Base-by-base conservation (phyloP, 2,888 invertebrate species). In the Pollenia labialis region DNA sequence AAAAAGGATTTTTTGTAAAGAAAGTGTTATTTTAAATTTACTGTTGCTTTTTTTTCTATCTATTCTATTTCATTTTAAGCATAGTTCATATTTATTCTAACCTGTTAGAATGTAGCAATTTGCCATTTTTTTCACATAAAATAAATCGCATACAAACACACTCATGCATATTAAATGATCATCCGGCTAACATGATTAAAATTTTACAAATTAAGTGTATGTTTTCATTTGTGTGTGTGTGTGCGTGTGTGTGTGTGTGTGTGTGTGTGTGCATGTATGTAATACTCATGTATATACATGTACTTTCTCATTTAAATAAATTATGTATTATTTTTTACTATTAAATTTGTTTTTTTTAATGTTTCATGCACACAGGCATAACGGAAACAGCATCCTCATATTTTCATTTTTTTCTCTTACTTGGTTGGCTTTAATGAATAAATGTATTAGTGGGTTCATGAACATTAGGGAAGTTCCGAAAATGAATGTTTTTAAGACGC, bases 271-370 rank as follows among this genome's bases (percentile, higher is more conserved):
- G 18, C 7, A 14, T 54, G 48, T 56, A 16, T 46, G 71, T 12
- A 23, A 0, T 4, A 32, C 0, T 42, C 9, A 46, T 10, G 46
- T 44, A 52, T n/a, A 52, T 23, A 6, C 32, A 32, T 6, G 6
- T 32, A 32, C 32, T 32, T 32, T 79, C 44, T 52, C 32, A 71
- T 80, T 14, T 83, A 76, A 62, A 71, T 83, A 72, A 64, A 56
- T 76, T 64, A 75, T 83, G 54, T 83, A 64, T 72, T 76, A 77
- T 76, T 76, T 77, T 52, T 50, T 54, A 58, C 76, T 76, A 69
- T 81, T 54, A 64, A 62, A 7, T 42, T 72, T 23, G 23, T 23
- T 23, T 23, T 71, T 72, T 64, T 64, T 71, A 46, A 58, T 69
- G 42, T 52, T 79, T 52, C 60, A 71, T 64, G 71, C 54, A 69